Evolutionary conservation across 2,888 invertebrate species (phyloP).

Genomic region (Thereva nobilitata): DNA sequence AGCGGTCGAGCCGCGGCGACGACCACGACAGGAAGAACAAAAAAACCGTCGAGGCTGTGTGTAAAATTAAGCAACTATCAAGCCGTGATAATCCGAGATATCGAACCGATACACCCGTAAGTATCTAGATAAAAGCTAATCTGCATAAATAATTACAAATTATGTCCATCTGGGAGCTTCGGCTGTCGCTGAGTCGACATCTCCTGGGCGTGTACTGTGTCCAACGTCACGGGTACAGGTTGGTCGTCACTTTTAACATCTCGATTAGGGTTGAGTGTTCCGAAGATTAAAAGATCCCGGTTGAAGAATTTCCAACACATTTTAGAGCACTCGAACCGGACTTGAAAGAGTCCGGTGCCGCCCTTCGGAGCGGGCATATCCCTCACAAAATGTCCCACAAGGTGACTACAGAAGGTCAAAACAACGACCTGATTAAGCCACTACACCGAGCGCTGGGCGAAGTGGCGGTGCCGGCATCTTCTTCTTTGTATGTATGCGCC

Average conservation of each 20-base stretch:
- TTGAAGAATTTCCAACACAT: too few species aligned
- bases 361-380: too few species aligned
- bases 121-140: slow-evolving; percentile 35
- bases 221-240: background rate
- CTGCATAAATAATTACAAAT: slow-evolving; percentile 43
- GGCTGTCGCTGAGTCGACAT: slow-evolving; percentile 2
- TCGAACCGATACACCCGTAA: slow-evolving; percentile 23
- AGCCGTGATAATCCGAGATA: slow-evolving; percentile 34
- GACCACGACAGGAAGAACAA: background rate
- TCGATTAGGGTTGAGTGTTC: too few species aligned
- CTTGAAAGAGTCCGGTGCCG: too few species aligned
- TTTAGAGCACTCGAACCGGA: too few species aligned
- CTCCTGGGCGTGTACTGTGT: slow-evolving; percentile 6
- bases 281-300: too few species aligned
- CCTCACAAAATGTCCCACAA: too few species aligned
- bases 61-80: slow-evolving; percentile 36
- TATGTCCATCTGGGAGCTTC: slow-evolving; percentile 38
- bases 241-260: too few species aligned
- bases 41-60: slow-evolving; percentile 6
- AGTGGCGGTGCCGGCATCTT: background rate
- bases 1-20: background rate
- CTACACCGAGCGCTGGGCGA: background rate
- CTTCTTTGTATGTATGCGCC: too few species aligned
- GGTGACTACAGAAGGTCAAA: too few species aligned
- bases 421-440: background rate